Base-by-base conservation (phyloP, 2,113 vertebrate species). In the Hydrolagus affinis region DNA sequence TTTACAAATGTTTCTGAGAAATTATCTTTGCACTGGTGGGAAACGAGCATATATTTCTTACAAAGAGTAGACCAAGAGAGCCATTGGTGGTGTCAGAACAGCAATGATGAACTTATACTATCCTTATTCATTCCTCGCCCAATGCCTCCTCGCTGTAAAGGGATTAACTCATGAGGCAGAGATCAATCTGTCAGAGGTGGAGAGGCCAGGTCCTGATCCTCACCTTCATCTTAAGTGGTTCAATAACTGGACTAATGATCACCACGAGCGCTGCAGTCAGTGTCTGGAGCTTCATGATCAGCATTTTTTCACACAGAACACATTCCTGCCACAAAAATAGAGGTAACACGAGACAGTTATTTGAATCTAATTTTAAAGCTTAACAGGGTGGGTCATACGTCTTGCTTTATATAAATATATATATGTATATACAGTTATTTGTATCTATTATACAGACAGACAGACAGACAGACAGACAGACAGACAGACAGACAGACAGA, bases 321-420 rank as follows among this genome's bases (percentile, higher is more conserved):
- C 60, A 11, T 83, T 25, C 11, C 78, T 68, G 14, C 78, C 30
- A 12, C 78, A 30, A 60, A 28, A 59, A 60, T 23, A 23, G 77
- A 59, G 14, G 78, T 83, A 66, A 83, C 8, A 0, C 15, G 78
- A 83, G 78, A 66, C 66, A 15, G 14, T 66, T 66, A 83, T 83
- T 17, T 83, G 78, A 17, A 32, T 66, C 78, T 83, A 83, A 66
- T 83, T 83, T 83, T 83, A 83, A 83, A 21, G 32, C 62, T 23
- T 32, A 83, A 64, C 62, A 83, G 62, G 60, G 28, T 30, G 62
- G 60, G 28, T 83, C 78, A 32, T 32, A 28, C 32, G 30, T 32
- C 62, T 21, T 7, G 23, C 78, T 68, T 66, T 83, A 83, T 83
- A 83, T 83, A 83, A 83, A 64, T 4, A 66, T 60, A 83, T 66